Evolutionary conservation across 1,140 invertebrate species (phyloP), one percentile per base, ranked within the genome.

Genomic region (Polypedilum vanderplanki): DNA sequence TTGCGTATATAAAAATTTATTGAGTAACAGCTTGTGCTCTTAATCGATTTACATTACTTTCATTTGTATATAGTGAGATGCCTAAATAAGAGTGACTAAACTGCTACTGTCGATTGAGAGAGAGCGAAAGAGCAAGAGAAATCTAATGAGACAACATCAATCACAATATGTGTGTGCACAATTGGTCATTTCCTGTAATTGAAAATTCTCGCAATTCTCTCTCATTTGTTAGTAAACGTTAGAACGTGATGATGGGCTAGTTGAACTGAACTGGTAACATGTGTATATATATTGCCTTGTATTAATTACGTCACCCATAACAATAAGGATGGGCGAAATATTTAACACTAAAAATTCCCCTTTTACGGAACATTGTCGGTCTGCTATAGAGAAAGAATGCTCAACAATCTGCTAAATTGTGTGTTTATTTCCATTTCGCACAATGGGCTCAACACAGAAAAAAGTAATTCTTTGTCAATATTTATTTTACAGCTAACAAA

Each of bases 141-240:
- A 70, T 70, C 65, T 70, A 70, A 70, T 70, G 65, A 70, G 65
- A 70, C 65, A 22, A 70, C 65, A 70, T 70, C 65, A 70, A 70
- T 70, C 65, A 70, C 65, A 22, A 70, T 20, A 18, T 70, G 20
- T 12, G 9, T 18, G 20, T 12, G 9, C 18, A 70, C 65, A 70
- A 70, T 70, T 70, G 65, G 65, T 9, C 65, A 70, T 12, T 70
- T 70, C 65, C 65, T 70, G 65, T 70, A 70, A 70, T 70, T 70
- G 65, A 70, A 70, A 57, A 57, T 18, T 57, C 9, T 57, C 46
- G 12, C 9, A 57, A 15, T 57, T 57, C 12, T 12, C 46, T 57
- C n/a, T 15, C 15, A 46, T 41, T 7, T 46, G 41, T 46, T 46
- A 41, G 5, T 41, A 41, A 57, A 4, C 12, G 46, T n/a, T 12